Evolutionary conservation across 2,113 vertebrate species (phyloP).

Genomic region (Patagioenas fasciata): DNA sequence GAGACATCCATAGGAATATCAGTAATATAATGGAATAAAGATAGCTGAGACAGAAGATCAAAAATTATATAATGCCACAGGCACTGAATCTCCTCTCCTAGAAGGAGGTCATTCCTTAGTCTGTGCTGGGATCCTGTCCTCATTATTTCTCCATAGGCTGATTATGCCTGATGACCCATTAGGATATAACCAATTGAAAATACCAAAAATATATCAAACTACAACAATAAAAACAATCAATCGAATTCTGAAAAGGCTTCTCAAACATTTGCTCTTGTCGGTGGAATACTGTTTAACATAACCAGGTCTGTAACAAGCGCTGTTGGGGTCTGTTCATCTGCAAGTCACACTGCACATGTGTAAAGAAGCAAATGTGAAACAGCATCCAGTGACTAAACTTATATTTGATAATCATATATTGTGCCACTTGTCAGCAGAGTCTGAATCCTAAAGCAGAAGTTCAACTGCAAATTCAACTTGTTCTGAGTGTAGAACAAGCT

Average conservation of each 20-base stretch:
- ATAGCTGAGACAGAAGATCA: not conserved
- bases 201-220: not conserved
- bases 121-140: not conserved
- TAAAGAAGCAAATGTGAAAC: not conserved
- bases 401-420: not conserved
- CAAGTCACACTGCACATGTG: accelerated
- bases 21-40: not conserved
- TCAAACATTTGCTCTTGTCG: not conserved
- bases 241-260: not conserved
- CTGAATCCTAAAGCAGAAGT: not conserved
- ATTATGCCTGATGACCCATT: not conserved
- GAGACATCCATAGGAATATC: not conserved
- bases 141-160: not conserved
- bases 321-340: not conserved
- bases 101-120: not conserved
- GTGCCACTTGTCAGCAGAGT: not conserved
- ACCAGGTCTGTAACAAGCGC: not conserved
- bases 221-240: not conserved
- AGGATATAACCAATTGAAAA: not conserved
- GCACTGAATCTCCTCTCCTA: not conserved
- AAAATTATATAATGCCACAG: not conserved
- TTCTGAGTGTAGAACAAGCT: not conserved
- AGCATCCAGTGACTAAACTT: not conserved
- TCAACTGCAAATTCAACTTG: not conserved
- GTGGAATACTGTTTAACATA: not conserved